phyloP scores from a whole-genome alignment of 2,888 invertebrate genomes.

The Cyaniris semiargus region DNA sequence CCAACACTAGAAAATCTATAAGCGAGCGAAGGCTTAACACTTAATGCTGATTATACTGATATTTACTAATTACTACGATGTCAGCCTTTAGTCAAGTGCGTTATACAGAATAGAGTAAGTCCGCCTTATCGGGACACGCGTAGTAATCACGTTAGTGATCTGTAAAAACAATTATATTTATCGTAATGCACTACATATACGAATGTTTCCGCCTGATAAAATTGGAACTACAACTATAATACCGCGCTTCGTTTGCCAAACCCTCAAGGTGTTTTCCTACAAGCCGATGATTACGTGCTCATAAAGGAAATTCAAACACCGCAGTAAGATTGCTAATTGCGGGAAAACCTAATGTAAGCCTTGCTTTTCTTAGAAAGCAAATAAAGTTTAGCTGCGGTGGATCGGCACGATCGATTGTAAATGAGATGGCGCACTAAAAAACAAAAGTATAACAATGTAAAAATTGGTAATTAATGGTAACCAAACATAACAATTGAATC shows the following conservation, averaged over 20 bases:
- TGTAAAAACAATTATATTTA: constrained; percentile 4
- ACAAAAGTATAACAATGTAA: no score
- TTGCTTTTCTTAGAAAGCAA: no score
- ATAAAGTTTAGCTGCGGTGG: no score
- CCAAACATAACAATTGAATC: not conserved
- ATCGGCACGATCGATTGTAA: not conserved
- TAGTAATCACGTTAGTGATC: not conserved
- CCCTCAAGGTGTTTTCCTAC: constrained; percentile 3
- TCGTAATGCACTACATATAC: not conserved
- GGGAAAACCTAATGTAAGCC: not conserved
- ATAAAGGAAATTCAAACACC: not conserved
- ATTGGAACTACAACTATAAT: constrained; percentile 2
- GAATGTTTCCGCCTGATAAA: constrained; percentile 1
- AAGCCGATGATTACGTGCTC: not conserved
- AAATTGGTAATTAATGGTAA: no score
- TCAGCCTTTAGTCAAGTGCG: not conserved
- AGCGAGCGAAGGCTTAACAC: not conserved
- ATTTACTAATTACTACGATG: not conserved
- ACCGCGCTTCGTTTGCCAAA: not conserved
- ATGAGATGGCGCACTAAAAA: not conserved
- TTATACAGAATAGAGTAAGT: not conserved
- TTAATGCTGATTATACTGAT: not conserved
- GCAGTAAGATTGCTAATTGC: not conserved
- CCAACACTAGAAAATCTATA: not conserved
- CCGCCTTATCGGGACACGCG: not conserved